Evolutionary conservation across 2,888 invertebrate species (phyloP).

Genomic region (Octodonta nipae): DNA sequence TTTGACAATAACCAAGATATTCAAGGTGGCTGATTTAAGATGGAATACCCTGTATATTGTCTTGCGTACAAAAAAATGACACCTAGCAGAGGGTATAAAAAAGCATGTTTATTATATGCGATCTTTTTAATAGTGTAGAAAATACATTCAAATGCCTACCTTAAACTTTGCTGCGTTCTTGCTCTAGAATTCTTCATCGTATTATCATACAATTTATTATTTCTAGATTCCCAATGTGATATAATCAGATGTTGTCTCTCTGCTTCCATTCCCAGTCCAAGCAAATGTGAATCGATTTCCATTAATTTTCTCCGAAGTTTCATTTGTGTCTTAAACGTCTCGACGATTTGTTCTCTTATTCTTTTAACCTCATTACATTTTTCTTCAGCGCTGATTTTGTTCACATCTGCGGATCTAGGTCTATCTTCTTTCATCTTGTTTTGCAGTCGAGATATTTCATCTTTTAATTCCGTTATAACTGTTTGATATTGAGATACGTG

Average conservation of each 20-base stretch:
- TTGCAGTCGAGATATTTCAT: conserved; percentile 65
- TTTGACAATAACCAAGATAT: no score
- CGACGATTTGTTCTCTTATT: conserved; percentile 72
- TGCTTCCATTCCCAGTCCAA: conserved; percentile 76
- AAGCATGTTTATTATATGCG: no score
- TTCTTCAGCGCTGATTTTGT: conserved; percentile 27
- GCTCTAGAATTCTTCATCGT: conserved; percentile 42
- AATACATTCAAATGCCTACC: conserved; percentile 32
- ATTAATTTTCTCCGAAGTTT: conserved; percentile 70
- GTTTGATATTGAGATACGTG: conserved; percentile 76
- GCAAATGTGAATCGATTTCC: conserved; percentile 79
- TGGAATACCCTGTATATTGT: no score
- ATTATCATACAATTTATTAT: conserved; percentile 58
- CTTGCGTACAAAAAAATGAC: no score
- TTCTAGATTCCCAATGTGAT: conserved; percentile 76
- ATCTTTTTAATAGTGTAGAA: no score
- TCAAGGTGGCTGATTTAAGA: no score
- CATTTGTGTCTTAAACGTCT: conserved; percentile 88
- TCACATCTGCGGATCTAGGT: conserved; percentile 38
- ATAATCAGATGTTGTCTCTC: conserved; percentile 80
- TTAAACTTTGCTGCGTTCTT: conserved; percentile 48
- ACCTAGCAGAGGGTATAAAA: no score
- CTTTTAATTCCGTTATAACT: conserved; percentile 67
- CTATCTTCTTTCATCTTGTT: conserved; percentile 67
- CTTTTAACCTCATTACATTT: conserved; percentile 37